These are phyloP conservation scores for Glyptemys insculpta DNA, from an alignment of 2,797 vertebrate species.

Conservation along the genomic window DNA sequence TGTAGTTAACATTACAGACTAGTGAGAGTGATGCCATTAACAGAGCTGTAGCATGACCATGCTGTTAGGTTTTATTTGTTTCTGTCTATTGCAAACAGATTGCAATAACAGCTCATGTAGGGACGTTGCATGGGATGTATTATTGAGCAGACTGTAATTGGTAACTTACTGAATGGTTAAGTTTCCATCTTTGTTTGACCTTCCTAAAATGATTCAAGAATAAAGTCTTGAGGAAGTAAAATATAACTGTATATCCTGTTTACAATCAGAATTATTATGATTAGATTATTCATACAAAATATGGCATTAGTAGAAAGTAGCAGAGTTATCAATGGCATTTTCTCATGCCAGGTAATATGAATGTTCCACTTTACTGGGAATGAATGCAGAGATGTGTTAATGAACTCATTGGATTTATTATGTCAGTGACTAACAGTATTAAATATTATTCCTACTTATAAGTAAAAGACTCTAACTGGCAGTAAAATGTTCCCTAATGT, in stretches of 20 bases:
- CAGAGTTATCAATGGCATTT: fast-evolving
- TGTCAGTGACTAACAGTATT: fast-evolving
- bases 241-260: background rate
- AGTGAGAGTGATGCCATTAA: background rate
- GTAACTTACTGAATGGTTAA: background rate
- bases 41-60: background rate
- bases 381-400: fast-evolving
- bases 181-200: background rate
- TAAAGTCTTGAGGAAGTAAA: background rate
- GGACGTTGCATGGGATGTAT: background rate
- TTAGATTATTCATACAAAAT: fast-evolving
- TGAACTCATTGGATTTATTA: fast-evolving
- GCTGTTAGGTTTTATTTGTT: background rate
- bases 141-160: background rate
- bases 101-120: background rate
- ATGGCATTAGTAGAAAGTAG: background rate
- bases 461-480: background rate
- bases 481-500: background rate
- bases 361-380: fast-evolving
- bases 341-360: background rate
- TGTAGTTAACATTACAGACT: background rate
- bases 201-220: background rate
- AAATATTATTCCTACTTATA: background rate
- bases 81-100: background rate
- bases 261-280: fast-evolving